Percentiles rank a stretch among this genome's conserved stretches.
These are phyloP conservation scores for Gymnoscopelus braueri DNA, from an alignment of 2,797 vertebrate genomes.

Conservation along the genomic window DNA sequence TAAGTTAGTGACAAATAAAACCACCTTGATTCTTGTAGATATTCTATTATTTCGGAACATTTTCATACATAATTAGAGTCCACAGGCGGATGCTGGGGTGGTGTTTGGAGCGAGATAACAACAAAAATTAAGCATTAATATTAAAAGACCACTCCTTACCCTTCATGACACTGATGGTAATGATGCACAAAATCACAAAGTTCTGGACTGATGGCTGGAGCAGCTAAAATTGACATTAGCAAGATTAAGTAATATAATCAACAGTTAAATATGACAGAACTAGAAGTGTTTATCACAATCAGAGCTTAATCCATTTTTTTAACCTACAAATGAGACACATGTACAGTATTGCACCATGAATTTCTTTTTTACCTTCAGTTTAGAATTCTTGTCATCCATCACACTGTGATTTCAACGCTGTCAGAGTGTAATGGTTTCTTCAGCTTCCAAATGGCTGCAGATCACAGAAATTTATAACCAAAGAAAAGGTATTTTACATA, in stretches of 20 bases:
- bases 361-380: slow-evolving; percentile 59
- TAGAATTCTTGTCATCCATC: slow-evolving; percentile 36
- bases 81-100: too few species aligned
- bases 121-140: background rate
- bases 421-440: slow-evolving; percentile 14
- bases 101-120: background rate
- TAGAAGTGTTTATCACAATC: background rate
- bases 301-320: background rate
- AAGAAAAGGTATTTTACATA: background rate
- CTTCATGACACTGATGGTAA: slow-evolving; percentile 40
- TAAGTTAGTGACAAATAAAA: too few species aligned
- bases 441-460: background rate
- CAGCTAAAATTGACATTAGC: slow-evolving; percentile 33
- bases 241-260: background rate
- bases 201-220: slow-evolving; percentile 14
- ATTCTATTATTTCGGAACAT: too few species aligned
- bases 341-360: background rate
- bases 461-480: slow-evolving; percentile 2
- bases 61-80: too few species aligned
- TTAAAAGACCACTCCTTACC: slow-evolving; percentile 43
- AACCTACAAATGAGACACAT: background rate
- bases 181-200: slow-evolving; percentile 24
- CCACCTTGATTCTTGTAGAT: too few species aligned
- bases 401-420: background rate
- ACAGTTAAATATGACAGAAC: too few species aligned